A percentile compares a stretch with the other conserved stretches of the same genome.
Evolutionary conservation across 2,113 vertebrate genomes (phyloP).

Genomic region (Suncus etruscus): DNA sequence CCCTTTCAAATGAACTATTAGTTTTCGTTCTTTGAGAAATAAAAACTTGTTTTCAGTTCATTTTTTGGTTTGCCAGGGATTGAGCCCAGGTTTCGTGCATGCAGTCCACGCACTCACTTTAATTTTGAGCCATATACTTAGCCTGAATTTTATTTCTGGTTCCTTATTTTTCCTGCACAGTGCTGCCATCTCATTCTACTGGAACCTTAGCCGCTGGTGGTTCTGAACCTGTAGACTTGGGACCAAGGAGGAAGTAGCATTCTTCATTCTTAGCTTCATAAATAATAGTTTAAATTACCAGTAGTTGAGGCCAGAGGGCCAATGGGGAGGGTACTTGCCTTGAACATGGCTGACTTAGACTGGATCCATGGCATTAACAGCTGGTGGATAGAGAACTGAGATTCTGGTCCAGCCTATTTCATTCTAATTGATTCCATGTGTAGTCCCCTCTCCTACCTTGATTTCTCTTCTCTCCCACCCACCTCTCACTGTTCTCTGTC

Average conservation of each 20-base stretch:
- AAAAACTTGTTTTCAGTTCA: too few relatives aligned
- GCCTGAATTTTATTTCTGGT: neutral
- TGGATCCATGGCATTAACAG: neutral
- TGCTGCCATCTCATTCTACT: neutral
- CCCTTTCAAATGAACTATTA: too few relatives aligned
- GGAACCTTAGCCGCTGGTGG: neutral
- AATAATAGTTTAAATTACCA: neutral
- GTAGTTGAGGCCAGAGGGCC: too few relatives aligned
- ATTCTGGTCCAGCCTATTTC: neutral
- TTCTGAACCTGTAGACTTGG: constrained; percentile 14
- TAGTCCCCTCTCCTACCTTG: neutral
- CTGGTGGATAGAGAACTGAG: neutral
- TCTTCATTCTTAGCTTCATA: neutral
- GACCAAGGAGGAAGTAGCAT: constrained; percentile 33
- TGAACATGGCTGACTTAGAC: too few relatives aligned
- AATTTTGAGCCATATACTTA: too few relatives aligned
- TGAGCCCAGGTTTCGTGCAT: too few relatives aligned
- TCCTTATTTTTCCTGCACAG: constrained; percentile 10
- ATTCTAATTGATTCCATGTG: neutral
- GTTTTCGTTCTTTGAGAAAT: too few relatives aligned
- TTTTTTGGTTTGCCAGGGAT: too few relatives aligned
- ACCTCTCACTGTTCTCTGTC: too few relatives aligned
- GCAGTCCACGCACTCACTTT: too few relatives aligned
- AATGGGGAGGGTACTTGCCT: too few relatives aligned
- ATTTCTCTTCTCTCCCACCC: neutral